Evolutionary conservation across 2,888 invertebrate species (phyloP).

Genomic region (Aphodius sticticus): DNA sequence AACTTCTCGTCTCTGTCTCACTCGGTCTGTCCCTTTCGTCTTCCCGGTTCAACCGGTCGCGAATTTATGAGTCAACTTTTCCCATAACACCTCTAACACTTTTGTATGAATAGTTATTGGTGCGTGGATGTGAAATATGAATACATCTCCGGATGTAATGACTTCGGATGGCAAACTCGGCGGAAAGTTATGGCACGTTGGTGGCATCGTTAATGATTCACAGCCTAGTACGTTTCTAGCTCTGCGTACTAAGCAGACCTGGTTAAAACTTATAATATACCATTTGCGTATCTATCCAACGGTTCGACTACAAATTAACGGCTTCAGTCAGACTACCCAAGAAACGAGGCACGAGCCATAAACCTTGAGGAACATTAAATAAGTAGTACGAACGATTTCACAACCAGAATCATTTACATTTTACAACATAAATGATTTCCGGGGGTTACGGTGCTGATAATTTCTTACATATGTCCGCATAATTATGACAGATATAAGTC

Average conservation of each 20-base stretch:
- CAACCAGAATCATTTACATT: too few species aligned
- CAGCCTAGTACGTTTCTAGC: not conserved
- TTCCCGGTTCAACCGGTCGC: slow-evolving; percentile 27
- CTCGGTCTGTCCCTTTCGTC: not conserved
- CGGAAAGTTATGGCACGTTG: slow-evolving; percentile 12
- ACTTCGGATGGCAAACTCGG: slow-evolving; percentile 13
- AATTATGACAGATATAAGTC: too few species aligned
- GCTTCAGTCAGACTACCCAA: not conserved
- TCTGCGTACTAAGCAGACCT: not conserved
- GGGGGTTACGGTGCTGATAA: too few species aligned
- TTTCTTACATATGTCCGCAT: too few species aligned
- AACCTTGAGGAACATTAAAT: too few species aligned
- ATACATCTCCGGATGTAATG: slow-evolving; percentile 20
- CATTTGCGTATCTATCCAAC: not conserved
- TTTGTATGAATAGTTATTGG: slow-evolving; percentile 27
- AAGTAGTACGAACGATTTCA: too few species aligned
- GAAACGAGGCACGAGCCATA: not conserved
- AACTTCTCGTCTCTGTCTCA: slow-evolving; percentile 26
- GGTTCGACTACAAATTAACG: not conserved
- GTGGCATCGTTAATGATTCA: not conserved
- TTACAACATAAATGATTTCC: too few species aligned
- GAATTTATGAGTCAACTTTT: slow-evolving; percentile 36
- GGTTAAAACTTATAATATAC: not conserved
- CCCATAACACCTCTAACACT: slow-evolving; percentile 25
- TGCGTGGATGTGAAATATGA: slow-evolving; percentile 25